Evolutionary conservation across 2,113 vertebrate species (phyloP).

Genomic region (Pollimyrus isidori): DNA sequence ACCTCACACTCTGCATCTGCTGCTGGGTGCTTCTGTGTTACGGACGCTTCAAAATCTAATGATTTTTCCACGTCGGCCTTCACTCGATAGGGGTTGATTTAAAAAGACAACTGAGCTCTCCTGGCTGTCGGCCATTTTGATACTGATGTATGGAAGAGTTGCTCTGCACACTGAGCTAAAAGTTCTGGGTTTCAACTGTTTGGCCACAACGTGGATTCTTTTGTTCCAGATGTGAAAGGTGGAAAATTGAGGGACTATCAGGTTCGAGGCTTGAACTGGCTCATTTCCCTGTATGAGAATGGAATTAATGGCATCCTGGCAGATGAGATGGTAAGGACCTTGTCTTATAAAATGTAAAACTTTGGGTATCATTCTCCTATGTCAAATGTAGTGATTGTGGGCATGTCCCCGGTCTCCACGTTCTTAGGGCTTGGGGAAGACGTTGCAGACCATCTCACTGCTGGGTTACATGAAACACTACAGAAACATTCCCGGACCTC

Average conservation of each 20-base stretch:
- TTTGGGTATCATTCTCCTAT: neutral
- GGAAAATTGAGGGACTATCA: conserved; percentile 96
- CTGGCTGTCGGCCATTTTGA: neutral
- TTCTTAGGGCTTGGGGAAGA: conserved; percentile 87
- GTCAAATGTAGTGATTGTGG: neutral
- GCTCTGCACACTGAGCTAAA: neutral
- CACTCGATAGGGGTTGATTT: neutral
- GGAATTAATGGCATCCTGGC: conserved; percentile 97
- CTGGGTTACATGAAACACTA: conserved; percentile 99
- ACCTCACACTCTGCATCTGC: neutral
- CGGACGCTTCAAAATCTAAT: neutral
- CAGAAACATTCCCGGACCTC: conserved; percentile 92
- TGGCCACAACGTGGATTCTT: neutral
- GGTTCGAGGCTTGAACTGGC: conserved; percentile 91
- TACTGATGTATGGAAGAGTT: neutral
- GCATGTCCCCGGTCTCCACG: neutral
- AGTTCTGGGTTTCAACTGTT: neutral
- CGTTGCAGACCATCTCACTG: conserved; percentile 92
- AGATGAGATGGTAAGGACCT: conserved; percentile 85
- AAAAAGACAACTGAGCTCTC: neutral
- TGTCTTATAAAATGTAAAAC: neutral
- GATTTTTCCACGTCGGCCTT: neutral
- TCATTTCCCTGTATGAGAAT: conserved; percentile 95
- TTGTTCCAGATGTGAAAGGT: conserved; percentile 76
- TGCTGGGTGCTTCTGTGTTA: neutral